Evolutionary conservation across 2,888 invertebrate genomes (phyloP).

Genomic region (Caenorhabditis sulstoni): DNA sequence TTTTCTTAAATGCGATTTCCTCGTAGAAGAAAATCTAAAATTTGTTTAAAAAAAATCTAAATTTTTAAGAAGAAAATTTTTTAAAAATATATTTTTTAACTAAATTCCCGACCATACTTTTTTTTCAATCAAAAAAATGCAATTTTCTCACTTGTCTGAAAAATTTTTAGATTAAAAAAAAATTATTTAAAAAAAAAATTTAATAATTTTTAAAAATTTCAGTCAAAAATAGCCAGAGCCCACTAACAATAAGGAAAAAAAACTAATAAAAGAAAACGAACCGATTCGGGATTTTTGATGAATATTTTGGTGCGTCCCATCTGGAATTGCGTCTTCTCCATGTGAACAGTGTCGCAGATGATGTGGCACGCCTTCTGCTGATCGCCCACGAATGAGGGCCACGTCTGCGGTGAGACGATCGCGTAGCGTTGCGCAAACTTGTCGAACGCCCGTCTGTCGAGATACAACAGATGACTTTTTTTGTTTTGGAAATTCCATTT

Average conservation of each 20-base stretch:
- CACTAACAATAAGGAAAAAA: too few species aligned
- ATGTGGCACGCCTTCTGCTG: conserved; percentile 83
- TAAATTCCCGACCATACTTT: too few species aligned
- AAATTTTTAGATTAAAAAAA: neutral
- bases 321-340: conserved; percentile 85
- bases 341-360: conserved; percentile 84
- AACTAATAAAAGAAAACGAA: neutral
- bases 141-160: neutral
- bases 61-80: too few species aligned
- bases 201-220: neutral
- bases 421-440: conserved; percentile 83
- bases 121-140: neutral
- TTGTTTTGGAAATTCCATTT: too few species aligned
- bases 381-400: conserved; percentile 83
- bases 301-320: conserved; percentile 86
- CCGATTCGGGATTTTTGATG: conserved; percentile 85
- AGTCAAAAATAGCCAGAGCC: too few species aligned
- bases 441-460: conserved; percentile 76
- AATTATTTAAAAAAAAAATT: neutral
- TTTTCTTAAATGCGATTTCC: too few species aligned
- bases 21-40: too few species aligned
- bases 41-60: too few species aligned
- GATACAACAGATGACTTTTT: too few species aligned
- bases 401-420: conserved; percentile 85
- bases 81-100: too few species aligned